Evolutionary conservation across 1,140 invertebrate species (phyloP), one percentile per base, ranked within the genome.

Genomic region (Panulirus ornatus): DNA sequence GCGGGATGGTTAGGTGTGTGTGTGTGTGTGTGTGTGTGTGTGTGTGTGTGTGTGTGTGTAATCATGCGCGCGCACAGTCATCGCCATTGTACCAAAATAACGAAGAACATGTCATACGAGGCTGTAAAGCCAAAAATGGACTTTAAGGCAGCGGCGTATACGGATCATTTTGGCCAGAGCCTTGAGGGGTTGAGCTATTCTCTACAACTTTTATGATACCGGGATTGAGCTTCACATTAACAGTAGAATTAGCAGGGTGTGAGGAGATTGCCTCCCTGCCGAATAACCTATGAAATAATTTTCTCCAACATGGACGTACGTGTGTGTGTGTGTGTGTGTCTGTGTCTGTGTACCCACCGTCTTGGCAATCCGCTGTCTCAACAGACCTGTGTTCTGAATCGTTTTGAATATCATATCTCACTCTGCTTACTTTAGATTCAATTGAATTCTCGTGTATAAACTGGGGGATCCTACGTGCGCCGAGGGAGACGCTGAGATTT

Each of bases 161-260:
- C 2, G 30, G 70, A 30, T 73, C 34, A 40, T 73, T 73, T 34
- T 73, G n/a, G 70, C 63, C 70, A 3, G 16, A 9, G 27, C 19
- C 30, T 19, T 5, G 30, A 19, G 27, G 70, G 27, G 3, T n/a
- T 40, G 27, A 73, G 70, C 70, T 73, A 73, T 73, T 73, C 70
- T 40, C 70, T 73, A 73, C 70, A 73, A 73, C 70, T 58, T 73
- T 73, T 73, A 73, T 34, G 70, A 40, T 36, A 36, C 19, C 19
- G 70, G 70, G 70, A 73, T 73, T 73, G 30, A 73, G 27, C 36
- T 73, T 40, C 70, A 73, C 70, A 73, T 73, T 73, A 73, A 73
- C 30, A 36, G 70, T 73, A 73, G 70, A 73, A 73, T 73, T 73
- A 73, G 70, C 70, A 30, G 30, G 38, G 19, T 73, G 36, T 73